phyloP scores from a whole-genome alignment of 2,888 invertebrate genomes.

The Cerastoderma edule region DNA sequence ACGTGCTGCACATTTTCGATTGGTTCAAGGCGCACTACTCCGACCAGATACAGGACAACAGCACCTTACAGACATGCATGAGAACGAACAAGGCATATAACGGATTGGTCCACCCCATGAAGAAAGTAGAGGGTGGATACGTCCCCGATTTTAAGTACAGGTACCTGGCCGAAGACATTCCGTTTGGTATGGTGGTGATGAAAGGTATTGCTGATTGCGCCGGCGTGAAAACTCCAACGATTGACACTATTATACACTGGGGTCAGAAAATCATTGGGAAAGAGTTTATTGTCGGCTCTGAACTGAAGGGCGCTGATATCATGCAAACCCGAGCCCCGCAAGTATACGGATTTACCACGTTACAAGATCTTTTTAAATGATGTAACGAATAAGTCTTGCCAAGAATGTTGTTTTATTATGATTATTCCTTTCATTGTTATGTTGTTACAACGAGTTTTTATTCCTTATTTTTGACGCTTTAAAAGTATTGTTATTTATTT shows the following conservation, averaged over 20 bases:
- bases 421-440: too few species aligned
- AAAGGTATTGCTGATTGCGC: constrained; percentile 73
- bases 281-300: constrained; percentile 67
- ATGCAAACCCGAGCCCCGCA: constrained; percentile 70
- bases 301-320: constrained; percentile 70
- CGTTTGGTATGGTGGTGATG: constrained; percentile 72
- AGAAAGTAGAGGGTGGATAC: constrained; percentile 59
- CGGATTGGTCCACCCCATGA: constrained; percentile 72
- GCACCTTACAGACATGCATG: constrained; percentile 60
- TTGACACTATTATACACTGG: constrained; percentile 72
- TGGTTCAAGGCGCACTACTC: constrained; percentile 69
- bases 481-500: too few species aligned
- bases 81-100: constrained; percentile 71
- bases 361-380: constrained; percentile 63
- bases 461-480: too few species aligned
- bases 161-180: constrained; percentile 73
- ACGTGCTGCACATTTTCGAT: constrained; percentile 68
- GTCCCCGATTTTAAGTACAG: constrained; percentile 72
- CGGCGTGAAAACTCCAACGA: constrained; percentile 69
- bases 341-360: constrained; percentile 68
- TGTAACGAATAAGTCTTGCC: too few species aligned
- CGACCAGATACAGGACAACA: constrained; percentile 64
- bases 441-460: too few species aligned
- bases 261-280: constrained; percentile 70
- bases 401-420: too few species aligned